phyloP scores from a whole-genome alignment of 2,113 vertebrate species.

The Elachura formosa region DNA sequence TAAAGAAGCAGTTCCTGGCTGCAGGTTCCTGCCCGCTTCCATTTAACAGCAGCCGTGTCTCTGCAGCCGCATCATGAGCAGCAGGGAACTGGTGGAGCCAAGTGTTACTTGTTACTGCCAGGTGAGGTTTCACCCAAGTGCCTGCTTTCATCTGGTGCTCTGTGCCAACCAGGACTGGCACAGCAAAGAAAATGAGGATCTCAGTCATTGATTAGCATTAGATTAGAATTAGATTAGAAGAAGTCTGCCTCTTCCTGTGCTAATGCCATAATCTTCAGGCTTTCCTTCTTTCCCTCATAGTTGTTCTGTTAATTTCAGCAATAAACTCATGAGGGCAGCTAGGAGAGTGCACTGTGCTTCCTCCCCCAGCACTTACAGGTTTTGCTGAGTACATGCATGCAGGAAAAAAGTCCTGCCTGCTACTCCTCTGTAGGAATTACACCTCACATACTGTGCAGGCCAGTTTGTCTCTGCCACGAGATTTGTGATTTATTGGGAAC shows the following conservation, averaged over 20 bases:
- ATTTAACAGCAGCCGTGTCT: not conserved
- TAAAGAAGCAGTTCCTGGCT: not conserved
- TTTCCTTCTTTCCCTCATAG: not conserved
- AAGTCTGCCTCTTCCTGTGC: not conserved
- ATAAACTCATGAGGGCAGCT: not conserved
- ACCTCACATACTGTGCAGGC: accelerated
- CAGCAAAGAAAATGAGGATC: not conserved
- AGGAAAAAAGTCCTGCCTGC: not conserved
- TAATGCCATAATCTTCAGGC: not conserved
- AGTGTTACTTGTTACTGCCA: not conserved
- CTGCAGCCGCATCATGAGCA: not conserved
- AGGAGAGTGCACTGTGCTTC: accelerated
- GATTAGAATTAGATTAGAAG: no score
- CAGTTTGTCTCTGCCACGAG: not conserved
- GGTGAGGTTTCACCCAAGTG: not conserved
- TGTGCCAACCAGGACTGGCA: not conserved
- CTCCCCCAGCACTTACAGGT: not conserved
- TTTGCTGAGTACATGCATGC: not conserved
- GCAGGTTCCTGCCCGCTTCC: not conserved
- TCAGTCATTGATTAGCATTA: no score
- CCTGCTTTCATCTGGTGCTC: accelerated
- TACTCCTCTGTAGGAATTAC: not conserved
- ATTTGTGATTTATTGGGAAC: not conserved
- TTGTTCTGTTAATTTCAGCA: not conserved
- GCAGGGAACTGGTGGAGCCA: not conserved